Evolutionary conservation across 2,797 vertebrate genomes (phyloP).

Genomic region (Muscicapa striata): DNA sequence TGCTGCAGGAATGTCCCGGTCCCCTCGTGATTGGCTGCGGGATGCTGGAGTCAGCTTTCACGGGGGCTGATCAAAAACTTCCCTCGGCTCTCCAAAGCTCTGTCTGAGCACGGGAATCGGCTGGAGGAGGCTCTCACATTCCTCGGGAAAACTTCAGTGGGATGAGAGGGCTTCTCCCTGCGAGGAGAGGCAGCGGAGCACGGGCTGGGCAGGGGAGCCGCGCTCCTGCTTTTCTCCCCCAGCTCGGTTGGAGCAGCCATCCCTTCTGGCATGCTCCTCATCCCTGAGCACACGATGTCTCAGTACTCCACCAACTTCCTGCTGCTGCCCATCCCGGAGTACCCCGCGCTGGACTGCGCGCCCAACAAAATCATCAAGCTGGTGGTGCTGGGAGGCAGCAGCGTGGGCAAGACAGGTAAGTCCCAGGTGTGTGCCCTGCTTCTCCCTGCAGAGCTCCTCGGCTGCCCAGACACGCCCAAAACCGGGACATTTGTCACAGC

Average conservation of each 20-base stretch:
- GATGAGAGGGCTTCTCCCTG: background rate
- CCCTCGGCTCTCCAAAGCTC: background rate
- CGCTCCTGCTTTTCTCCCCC: background rate
- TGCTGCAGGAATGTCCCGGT: slow-evolving; percentile 64
- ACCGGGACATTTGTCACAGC: background rate
- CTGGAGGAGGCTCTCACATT: background rate
- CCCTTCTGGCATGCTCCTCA: slow-evolving; percentile 49
- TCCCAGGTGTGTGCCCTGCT: background rate
- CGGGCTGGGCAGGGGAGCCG: background rate
- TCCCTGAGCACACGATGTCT: slow-evolving; percentile 84
- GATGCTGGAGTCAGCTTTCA: slow-evolving; percentile 72
- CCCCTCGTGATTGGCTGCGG: slow-evolving; percentile 63
- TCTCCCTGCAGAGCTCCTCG: background rate
- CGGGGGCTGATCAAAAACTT: slow-evolving; percentile 61
- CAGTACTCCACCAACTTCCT: slow-evolving; percentile 87
- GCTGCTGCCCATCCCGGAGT: slow-evolving; percentile 91
- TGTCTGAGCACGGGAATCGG: slow-evolving; percentile 5
- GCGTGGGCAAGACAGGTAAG: slow-evolving; percentile 92
- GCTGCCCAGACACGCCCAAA: background rate
- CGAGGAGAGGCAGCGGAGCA: background rate
- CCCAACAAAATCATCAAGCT: slow-evolving; percentile 91
- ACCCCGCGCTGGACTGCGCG: slow-evolving; percentile 83
- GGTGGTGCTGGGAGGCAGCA: slow-evolving; percentile 88
- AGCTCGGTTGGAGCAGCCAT: background rate
- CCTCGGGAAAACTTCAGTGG: background rate